Evolutionary conservation across 2,113 vertebrate species (phyloP).

Genomic region (Brevimyrus niger): DNA sequence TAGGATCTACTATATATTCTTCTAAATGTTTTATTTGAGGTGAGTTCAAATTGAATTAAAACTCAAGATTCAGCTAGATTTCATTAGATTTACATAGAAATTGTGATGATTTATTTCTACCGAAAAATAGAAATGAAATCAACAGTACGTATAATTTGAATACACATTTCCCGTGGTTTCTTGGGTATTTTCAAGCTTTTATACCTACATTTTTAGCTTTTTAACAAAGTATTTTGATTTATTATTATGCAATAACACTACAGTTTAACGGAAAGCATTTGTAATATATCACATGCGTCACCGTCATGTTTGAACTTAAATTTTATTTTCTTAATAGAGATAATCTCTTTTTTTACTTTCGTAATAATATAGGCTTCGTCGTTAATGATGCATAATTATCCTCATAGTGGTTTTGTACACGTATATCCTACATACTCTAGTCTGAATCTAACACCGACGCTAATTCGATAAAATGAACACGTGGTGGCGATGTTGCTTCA

Average conservation of each 20-base stretch:
- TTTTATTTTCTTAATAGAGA: not conserved
- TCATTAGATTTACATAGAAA: not conserved
- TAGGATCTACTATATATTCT: constrained; percentile 11
- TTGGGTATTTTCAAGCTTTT: not conserved
- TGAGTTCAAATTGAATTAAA: not conserved
- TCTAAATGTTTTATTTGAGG: not conserved
- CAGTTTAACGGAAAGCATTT: not conserved
- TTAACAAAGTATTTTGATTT: not conserved
- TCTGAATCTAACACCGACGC: not conserved
- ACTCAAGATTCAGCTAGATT: not conserved
- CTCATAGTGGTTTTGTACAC: not conserved
- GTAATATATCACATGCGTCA: not conserved
- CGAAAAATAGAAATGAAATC: not conserved
- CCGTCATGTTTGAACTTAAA: not conserved
- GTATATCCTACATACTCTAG: not conserved
- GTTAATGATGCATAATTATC: not conserved
- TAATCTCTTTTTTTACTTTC: not conserved
- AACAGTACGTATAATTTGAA: not conserved
- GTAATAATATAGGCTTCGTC: not conserved
- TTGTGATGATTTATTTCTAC: not conserved
- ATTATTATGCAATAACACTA: not conserved
- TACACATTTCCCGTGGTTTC: not conserved
- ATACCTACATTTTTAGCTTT: not conserved
- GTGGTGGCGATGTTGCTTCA: not conserved
- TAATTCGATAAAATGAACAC: not conserved